Evolutionary conservation across 1,140 invertebrate genomes (phyloP).

Genomic region (Nymphalis io): DNA sequence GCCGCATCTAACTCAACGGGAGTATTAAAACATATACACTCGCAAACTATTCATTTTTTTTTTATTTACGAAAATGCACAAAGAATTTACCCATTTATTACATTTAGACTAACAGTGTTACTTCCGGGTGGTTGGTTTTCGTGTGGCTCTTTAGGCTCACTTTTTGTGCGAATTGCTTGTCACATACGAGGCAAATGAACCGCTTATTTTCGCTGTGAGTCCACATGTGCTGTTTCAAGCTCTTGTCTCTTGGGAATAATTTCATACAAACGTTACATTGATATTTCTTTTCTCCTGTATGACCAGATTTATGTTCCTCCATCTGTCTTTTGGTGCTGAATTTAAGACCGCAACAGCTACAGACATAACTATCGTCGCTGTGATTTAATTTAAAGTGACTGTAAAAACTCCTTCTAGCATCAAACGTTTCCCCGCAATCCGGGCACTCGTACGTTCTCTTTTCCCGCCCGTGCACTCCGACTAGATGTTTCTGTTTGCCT

Average conservation of each 20-base stretch:
- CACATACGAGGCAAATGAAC: slow-evolving; percentile 74
- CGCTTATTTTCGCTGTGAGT: slow-evolving; percentile 68
- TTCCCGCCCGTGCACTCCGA: slow-evolving; percentile 47
- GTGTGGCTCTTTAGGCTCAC: slow-evolving; percentile 65
- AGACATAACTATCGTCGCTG: slow-evolving; percentile 58
- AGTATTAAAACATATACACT: slow-evolving; percentile 26
- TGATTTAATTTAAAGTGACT: slow-evolving; percentile 61
- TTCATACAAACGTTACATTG: slow-evolving; percentile 74
- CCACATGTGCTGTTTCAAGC: slow-evolving; percentile 79
- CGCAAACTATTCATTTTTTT: slow-evolving; percentile 21
- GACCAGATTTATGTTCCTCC: slow-evolving; percentile 58
- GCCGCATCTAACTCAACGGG: slow-evolving; percentile 28
- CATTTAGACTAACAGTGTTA: slow-evolving; percentile 40
- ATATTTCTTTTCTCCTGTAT: slow-evolving; percentile 65
- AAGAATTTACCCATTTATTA: slow-evolving; percentile 17
- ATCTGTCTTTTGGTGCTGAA: slow-evolving; percentile 52
- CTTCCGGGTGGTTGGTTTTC: slow-evolving; percentile 61
- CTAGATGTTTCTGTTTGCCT: slow-evolving; percentile 57
- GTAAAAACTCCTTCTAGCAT: slow-evolving; percentile 56
- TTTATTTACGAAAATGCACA: slow-evolving; percentile 31
- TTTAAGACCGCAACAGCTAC: slow-evolving; percentile 60
- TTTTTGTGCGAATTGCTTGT: slow-evolving; percentile 80
- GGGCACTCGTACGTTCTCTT: slow-evolving; percentile 56
- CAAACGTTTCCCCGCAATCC: slow-evolving; percentile 55
- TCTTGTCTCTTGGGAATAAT: slow-evolving; percentile 75